Evolutionary conservation across 2,797 vertebrate species (phyloP).

Genomic region (Kryptolebias ocellatus): DNA sequence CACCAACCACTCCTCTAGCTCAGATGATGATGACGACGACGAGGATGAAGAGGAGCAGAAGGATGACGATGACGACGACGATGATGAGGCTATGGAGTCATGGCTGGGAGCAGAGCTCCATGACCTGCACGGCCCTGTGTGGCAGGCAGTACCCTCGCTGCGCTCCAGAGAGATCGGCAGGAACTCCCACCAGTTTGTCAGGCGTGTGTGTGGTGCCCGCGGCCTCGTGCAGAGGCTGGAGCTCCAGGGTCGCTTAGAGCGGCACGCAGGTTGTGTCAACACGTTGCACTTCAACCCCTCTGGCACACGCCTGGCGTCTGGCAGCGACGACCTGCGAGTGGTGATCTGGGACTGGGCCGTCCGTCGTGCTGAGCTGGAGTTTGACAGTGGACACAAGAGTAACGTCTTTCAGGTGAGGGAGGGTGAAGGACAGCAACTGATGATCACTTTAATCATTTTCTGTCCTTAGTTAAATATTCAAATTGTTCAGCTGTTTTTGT

Average conservation of each 20-base stretch:
- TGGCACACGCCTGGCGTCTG: slow-evolving; percentile 92
- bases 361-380: slow-evolving; percentile 88
- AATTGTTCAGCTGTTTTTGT: no score
- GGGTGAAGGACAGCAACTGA: no score
- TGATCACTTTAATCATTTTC: neutral
- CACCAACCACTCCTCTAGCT: slow-evolving; percentile 84
- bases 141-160: slow-evolving; percentile 88
- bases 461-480: neutral
- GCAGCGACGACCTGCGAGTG: slow-evolving; percentile 94
- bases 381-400: slow-evolving; percentile 96
- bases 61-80: slow-evolving; percentile 83
- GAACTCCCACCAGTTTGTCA: slow-evolving; percentile 86
- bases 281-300: slow-evolving; percentile 98
- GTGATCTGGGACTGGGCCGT: slow-evolving; percentile 96
- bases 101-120: slow-evolving; percentile 90
- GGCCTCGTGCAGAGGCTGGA: slow-evolving; percentile 92
- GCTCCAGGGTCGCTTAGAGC: slow-evolving; percentile 91
- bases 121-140: slow-evolving; percentile 85
- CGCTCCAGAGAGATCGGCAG: slow-evolving; percentile 87
- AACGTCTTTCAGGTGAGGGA: slow-evolving; percentile 94
- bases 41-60: slow-evolving; percentile 81
- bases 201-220: slow-evolving; percentile 89
- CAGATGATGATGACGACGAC: slow-evolving; percentile 78
- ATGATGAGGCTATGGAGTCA: slow-evolving; percentile 90
- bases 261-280: slow-evolving; percentile 95